Percentiles rank a stretch among this genome's conserved stretches.
Conservation (phyloP, 2,113 vertebrate genomes). For the Myiagra hebetior region DNA sequence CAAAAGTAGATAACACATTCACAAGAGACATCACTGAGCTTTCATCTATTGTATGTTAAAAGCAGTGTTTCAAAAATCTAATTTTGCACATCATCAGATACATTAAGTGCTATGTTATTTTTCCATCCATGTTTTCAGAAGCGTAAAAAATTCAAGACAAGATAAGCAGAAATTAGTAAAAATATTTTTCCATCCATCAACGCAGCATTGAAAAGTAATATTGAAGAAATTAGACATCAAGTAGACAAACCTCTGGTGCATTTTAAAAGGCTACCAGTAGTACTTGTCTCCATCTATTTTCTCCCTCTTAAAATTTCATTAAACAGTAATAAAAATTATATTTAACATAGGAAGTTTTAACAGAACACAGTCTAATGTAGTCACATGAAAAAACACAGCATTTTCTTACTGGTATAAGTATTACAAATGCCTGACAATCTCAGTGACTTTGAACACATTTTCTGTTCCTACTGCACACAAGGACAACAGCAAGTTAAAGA, state of each 20-base stretch:
- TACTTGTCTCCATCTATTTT: not conserved
- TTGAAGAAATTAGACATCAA: not conserved
- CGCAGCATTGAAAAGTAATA: not conserved
- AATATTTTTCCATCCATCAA: not conserved
- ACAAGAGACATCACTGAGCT: not conserved
- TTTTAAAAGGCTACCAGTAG: not conserved
- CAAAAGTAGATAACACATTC: not conserved
- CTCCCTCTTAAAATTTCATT: not conserved
- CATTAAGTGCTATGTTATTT: not conserved
- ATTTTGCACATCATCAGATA: not conserved
- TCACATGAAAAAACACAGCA: not conserved
- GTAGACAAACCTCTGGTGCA: not conserved
- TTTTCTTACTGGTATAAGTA: not conserved
- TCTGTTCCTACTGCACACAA: not conserved
- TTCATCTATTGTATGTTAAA: not conserved
- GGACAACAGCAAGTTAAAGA: not conserved
- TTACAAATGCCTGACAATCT: not conserved
- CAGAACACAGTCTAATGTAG: not conserved
- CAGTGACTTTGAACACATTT: not conserved
- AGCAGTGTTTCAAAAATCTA: not conserved
- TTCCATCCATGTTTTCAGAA: conserved; percentile 22
- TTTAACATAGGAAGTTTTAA: not conserved
- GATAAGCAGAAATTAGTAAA: conserved; percentile 12
- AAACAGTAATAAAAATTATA: not conserved
- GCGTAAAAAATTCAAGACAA: not conserved